These are phyloP conservation scores for Bucco capensis DNA, from an alignment of 2,113 vertebrate species.

Conservation along the genomic window DNA sequence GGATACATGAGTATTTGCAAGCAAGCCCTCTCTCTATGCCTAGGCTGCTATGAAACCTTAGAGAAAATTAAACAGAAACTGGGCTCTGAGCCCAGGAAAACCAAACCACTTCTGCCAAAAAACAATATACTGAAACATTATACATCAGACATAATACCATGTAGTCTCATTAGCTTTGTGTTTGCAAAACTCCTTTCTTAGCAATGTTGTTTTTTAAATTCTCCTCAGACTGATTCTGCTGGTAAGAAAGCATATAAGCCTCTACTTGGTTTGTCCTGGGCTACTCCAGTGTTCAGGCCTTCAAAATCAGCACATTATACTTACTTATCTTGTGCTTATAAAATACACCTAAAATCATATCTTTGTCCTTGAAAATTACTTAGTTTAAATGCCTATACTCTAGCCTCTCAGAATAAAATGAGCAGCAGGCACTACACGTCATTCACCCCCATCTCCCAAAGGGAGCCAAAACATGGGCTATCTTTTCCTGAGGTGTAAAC, in stretches of 20 bases:
- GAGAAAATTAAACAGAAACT: conserved; percentile 64
- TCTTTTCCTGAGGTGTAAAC: background rate
- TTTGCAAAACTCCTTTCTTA: conserved; percentile 15
- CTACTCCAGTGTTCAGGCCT: background rate
- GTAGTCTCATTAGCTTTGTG: conserved; percentile 11
- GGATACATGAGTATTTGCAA: background rate
- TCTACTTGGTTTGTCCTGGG: background rate
- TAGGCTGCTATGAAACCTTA: conserved; percentile 30
- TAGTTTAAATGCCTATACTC: background rate
- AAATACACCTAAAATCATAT: background rate
- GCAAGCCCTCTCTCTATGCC: background rate
- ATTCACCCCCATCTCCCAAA: background rate
- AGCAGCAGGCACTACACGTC: background rate
- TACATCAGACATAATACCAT: conserved; percentile 19
- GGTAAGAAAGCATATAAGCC: background rate
- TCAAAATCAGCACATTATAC: background rate
- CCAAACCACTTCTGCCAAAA: background rate
- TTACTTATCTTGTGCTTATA: background rate
- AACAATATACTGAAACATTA: conserved; percentile 1
- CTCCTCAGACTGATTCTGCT: background rate
- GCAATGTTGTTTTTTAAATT: background rate
- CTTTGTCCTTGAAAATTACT: background rate
- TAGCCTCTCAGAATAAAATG: background rate
- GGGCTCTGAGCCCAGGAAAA: conserved; percentile 53
- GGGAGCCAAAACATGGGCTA: background rate